A percentile compares a stretch with the other conserved stretches of the same genome.
These are phyloP conservation scores for Chrysina gloriosa DNA, from an alignment of 2,888 invertebrate species.

Conservation along the genomic window DNA sequence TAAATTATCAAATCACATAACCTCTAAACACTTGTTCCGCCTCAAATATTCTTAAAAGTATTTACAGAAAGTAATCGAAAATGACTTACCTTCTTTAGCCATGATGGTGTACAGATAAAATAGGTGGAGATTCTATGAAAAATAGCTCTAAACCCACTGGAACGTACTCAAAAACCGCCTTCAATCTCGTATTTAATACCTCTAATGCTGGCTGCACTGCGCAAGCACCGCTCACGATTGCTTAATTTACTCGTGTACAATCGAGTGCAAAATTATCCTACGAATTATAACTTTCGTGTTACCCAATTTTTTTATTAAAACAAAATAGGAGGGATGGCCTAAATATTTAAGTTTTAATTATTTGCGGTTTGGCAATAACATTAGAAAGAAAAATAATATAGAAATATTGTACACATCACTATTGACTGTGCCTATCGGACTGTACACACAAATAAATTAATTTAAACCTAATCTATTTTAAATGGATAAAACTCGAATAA, in stretches of 20 bases:
- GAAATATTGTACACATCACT: too few species aligned
- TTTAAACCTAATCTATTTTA: conserved; percentile 10
- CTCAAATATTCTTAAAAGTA: too few species aligned
- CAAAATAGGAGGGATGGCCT: too few species aligned
- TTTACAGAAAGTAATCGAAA: background rate
- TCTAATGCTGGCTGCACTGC: background rate
- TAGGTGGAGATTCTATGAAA: background rate
- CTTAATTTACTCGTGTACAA: background rate
- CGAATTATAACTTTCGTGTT: background rate
- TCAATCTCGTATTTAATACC: background rate
- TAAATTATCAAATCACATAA: too few species aligned
- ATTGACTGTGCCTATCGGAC: too few species aligned
- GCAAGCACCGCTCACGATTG: background rate
- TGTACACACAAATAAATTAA: conserved; percentile 3
- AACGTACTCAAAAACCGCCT: background rate
- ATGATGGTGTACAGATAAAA: conserved; percentile 28
- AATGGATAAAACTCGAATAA: conserved; percentile 5
- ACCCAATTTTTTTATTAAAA: background rate
- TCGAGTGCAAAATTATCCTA: background rate
- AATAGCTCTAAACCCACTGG: background rate
- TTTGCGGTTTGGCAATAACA: too few species aligned
- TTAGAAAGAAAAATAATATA: too few species aligned
- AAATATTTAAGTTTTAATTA: too few species aligned
- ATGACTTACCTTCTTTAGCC: conserved; percentile 43
- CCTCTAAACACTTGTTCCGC: conserved; percentile 21